Conservation (phyloP, 2,113 vertebrate species). For the Solea senegalensis region DNA sequence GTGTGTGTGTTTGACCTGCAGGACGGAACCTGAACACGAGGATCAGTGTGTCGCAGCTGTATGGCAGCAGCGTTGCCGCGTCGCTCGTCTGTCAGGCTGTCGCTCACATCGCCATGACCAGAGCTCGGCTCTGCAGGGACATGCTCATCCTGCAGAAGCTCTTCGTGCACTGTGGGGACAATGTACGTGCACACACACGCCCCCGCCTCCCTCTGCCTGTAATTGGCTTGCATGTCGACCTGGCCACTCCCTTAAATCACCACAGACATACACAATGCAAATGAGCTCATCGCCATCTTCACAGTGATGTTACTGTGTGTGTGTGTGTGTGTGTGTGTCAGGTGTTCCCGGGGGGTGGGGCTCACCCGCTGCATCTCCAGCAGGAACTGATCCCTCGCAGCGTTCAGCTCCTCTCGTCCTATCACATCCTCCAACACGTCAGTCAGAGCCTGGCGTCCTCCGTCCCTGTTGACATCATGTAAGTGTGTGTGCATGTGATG, state of each 20-base stretch:
- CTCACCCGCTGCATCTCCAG: slow-evolving; percentile 89
- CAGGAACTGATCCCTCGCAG: slow-evolving; percentile 92
- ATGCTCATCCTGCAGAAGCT: slow-evolving; percentile 92
- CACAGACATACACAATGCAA: background rate
- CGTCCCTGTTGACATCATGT: slow-evolving; percentile 90
- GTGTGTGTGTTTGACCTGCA: slow-evolving; percentile 55
- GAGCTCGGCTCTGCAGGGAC: slow-evolving; percentile 90
- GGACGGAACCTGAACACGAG: slow-evolving; percentile 81
- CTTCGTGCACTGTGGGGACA: slow-evolving; percentile 85
- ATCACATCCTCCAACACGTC: slow-evolving; percentile 88
- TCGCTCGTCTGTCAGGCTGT: slow-evolving; percentile 84
- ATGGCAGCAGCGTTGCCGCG: slow-evolving; percentile 80
- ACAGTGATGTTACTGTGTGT: background rate
- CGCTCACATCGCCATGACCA: slow-evolving; percentile 83
- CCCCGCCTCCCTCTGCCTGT: too few relatives aligned
- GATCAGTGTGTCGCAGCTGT: slow-evolving; percentile 89
- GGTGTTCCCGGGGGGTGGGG: slow-evolving; percentile 84
- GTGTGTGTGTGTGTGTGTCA: slow-evolving; percentile 51
- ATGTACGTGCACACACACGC: slow-evolving; percentile 65
- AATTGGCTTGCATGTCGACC: too few relatives aligned
- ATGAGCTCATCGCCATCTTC: background rate
- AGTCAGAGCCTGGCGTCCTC: slow-evolving; percentile 86
- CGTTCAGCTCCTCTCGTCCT: slow-evolving; percentile 89
- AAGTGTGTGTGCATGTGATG: slow-evolving; percentile 63
- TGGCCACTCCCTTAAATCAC: too few relatives aligned